These are phyloP conservation scores for Propithecus coquereli DNA, from an alignment of 2,113 vertebrate genomes.

Conservation along the genomic window DNA sequence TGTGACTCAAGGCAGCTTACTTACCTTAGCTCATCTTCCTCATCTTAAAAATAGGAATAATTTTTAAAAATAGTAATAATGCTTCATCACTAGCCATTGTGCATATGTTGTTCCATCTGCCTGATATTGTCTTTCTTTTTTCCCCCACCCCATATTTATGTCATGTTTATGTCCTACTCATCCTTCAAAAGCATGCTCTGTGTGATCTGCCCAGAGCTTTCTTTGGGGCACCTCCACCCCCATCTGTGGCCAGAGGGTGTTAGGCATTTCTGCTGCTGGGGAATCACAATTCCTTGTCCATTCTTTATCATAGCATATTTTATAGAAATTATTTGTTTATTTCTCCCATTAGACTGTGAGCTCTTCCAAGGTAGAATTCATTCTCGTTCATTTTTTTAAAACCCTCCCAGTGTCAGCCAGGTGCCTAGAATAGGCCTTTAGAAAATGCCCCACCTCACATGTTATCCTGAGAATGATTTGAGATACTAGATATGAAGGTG, in stretches of 20 bases:
- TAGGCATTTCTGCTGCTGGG: not conserved
- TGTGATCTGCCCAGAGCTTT: not conserved
- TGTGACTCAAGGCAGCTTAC: not conserved
- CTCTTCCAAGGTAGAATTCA: constrained; percentile 22
- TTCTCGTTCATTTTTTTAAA: not conserved
- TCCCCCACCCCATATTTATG: not conserved
- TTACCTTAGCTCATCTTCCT: constrained; percentile 26
- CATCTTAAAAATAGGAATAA: constrained; percentile 45
- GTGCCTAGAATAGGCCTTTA: not conserved
- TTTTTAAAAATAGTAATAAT: constrained; percentile 33
- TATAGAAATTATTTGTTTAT: constrained; percentile 5
- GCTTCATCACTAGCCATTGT: constrained; percentile 5
- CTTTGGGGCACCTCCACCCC: not conserved
- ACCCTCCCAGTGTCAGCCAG: not conserved
- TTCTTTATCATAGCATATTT: constrained; percentile 18
- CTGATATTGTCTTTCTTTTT: not conserved
- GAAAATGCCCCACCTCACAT: not conserved
- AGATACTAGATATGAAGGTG: not conserved
- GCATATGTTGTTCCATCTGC: not conserved
- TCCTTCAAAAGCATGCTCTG: not conserved
- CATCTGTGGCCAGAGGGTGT: not conserved
- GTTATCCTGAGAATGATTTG: constrained; percentile 1
- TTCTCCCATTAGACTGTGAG: not conserved
- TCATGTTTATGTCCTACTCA: not conserved
- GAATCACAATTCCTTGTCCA: not conserved